phyloP scores from a whole-genome alignment of 2,113 vertebrate genomes.

The Taxidea taxus region DNA sequence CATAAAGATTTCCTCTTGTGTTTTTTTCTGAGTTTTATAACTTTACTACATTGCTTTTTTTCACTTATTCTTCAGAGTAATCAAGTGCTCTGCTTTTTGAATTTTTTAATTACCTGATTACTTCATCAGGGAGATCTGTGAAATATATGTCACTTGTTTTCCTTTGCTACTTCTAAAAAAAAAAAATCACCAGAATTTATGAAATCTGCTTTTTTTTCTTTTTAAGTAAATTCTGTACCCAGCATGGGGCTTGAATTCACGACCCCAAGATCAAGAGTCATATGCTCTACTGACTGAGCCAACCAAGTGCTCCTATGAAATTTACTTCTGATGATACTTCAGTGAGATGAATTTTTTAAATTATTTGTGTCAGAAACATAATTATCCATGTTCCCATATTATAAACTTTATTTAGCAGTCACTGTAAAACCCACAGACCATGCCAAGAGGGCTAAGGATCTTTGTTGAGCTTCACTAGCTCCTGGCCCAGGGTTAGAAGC shows the following conservation, averaged over 20 bases:
- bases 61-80: not conserved
- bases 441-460: not conserved
- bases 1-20: not conserved
- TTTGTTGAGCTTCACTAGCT: not conserved
- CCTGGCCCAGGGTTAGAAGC: not conserved
- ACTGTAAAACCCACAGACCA: not conserved
- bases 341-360: not conserved
- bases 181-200: not conserved
- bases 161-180: constrained; percentile 26
- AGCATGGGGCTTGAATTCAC: not conserved
- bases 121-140: not conserved
- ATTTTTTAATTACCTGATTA: not conserved
- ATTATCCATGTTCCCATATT: not conserved
- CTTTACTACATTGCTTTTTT: not conserved
- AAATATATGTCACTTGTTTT: constrained; percentile 20
- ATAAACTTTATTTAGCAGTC: not conserved
- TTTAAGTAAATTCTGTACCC: not conserved
- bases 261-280: not conserved
- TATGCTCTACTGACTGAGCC: not conserved
- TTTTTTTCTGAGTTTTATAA: not conserved
- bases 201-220: not conserved
- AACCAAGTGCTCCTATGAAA: not conserved
- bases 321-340: not conserved
- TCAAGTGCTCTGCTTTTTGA: not conserved
- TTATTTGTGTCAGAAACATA: constrained; percentile 15